These are phyloP conservation scores for pig (Sus scrofa) DNA, from an alignment of 2,113 vertebrate genomes.

Conservation along the genomic window DNA sequence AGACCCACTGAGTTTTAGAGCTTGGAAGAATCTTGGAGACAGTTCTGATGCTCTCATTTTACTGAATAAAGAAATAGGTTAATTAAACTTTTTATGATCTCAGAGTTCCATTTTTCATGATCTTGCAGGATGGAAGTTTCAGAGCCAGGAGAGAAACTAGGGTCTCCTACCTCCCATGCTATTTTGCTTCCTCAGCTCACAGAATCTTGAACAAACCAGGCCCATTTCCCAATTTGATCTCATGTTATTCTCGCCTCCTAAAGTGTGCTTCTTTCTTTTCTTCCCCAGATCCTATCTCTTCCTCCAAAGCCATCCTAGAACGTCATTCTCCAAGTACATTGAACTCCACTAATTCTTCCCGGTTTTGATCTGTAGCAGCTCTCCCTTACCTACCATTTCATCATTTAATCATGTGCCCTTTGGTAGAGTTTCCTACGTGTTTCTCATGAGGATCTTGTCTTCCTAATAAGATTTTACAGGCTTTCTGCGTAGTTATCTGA, in stretches of 20 bases:
- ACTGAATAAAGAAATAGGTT: not conserved
- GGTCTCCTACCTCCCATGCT: not conserved
- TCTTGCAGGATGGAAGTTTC: fast-evolving
- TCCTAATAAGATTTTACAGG: not conserved
- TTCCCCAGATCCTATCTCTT: not conserved
- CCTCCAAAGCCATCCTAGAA: not conserved
- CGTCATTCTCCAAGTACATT: not conserved
- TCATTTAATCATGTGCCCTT: not conserved
- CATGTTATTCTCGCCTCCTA: too few relatives aligned
- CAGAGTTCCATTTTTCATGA: too few relatives aligned
- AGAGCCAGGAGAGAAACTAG: not conserved
- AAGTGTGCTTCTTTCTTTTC: not conserved
- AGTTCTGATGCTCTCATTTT: not conserved
- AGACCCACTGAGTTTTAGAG: not conserved
- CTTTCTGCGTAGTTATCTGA: not conserved
- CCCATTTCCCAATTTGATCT: not conserved
- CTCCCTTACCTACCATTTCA: not conserved
- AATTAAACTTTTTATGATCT: not conserved
- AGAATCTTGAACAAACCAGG: not conserved
- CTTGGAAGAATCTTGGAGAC: not conserved
- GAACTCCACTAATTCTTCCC: not conserved
- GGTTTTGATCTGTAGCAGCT: not conserved
- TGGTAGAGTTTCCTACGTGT: not conserved
- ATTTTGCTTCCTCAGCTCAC: not conserved
- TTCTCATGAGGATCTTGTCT: not conserved